A percentile compares a stretch with the other conserved stretches of the same genome.
Conservation (phyloP, 2,888 invertebrate species). For the Tineola bisselliella region DNA sequence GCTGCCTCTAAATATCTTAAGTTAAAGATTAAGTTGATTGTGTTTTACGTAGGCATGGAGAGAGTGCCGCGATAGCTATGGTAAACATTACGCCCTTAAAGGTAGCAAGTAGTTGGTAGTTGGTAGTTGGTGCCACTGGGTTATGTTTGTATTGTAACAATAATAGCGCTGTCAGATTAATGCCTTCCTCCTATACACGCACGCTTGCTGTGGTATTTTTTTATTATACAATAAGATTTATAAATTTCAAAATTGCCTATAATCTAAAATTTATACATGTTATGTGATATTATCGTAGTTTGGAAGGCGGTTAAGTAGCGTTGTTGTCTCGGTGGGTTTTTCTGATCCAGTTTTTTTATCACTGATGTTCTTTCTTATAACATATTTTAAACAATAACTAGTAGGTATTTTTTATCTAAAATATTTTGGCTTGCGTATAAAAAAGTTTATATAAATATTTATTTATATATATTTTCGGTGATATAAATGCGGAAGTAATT, state of each 20-base stretch:
- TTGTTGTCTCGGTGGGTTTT: background rate
- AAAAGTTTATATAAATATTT: no score
- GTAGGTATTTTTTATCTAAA: no score
- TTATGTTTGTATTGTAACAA: background rate
- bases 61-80: background rate
- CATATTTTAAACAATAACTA: background rate
- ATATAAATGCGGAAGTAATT: no score
- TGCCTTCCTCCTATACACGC: background rate
- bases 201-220: background rate
- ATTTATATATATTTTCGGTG: no score
- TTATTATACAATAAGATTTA: background rate
- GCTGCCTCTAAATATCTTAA: background rate
- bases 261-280: background rate
- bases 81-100: slow-evolving; percentile 20
- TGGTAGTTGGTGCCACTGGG: slow-evolving; percentile 23
- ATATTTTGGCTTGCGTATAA: no score
- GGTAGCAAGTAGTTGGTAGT: no score
- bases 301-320: background rate
- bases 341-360: background rate
- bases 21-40: slow-evolving; percentile 3
- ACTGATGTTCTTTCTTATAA: background rate
- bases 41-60: background rate
- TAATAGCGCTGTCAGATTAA: slow-evolving; percentile 3
- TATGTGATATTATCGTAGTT: background rate
- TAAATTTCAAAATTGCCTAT: background rate